Percentiles rank a stretch among this genome's conserved stretches.
These are phyloP conservation scores for Athetis lepigone DNA, from an alignment of 2,888 invertebrate species.

Conservation along the genomic window DNA sequence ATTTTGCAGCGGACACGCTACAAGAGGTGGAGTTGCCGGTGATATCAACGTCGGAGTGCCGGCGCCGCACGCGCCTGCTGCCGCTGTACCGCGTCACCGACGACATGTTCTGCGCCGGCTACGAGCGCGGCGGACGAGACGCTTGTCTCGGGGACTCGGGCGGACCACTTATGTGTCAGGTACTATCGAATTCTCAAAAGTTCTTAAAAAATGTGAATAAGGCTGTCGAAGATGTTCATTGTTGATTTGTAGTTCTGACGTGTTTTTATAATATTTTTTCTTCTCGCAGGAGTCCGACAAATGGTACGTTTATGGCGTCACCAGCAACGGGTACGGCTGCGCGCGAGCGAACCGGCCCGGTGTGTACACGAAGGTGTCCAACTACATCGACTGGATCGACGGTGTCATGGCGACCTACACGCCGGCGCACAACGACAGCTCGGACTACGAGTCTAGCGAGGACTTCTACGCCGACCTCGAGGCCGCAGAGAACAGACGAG, in stretches of 20 bases:
- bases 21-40: slow-evolving; percentile 95
- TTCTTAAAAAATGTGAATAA: no score
- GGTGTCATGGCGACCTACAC: slow-evolving; percentile 86
- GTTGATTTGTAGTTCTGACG: no score
- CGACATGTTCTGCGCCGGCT: slow-evolving; percentile 96
- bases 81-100: slow-evolving; percentile 94
- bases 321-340: slow-evolving; percentile 95
- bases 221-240: no score
- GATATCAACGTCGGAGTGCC: slow-evolving; percentile 94
- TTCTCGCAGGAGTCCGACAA: slow-evolving; percentile 83
- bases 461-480: slow-evolving; percentile 84
- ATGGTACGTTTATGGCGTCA: slow-evolving; percentile 92
- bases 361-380: slow-evolving; percentile 94
- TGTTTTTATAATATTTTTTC: background rate
- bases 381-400: slow-evolving; percentile 94
- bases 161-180: slow-evolving; percentile 95
- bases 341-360: slow-evolving; percentile 95
- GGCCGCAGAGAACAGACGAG: slow-evolving; percentile 82
- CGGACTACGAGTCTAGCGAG: slow-evolving; percentile 72
- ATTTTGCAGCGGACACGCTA: slow-evolving; percentile 93
- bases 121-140: slow-evolving; percentile 94
- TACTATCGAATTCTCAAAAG: slow-evolving; percentile 70
- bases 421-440: slow-evolving; percentile 69
- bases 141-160: slow-evolving; percentile 95
- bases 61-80: slow-evolving; percentile 93